Conservation (phyloP, 2,888 invertebrate genomes). For the Mamestra brassicae region DNA sequence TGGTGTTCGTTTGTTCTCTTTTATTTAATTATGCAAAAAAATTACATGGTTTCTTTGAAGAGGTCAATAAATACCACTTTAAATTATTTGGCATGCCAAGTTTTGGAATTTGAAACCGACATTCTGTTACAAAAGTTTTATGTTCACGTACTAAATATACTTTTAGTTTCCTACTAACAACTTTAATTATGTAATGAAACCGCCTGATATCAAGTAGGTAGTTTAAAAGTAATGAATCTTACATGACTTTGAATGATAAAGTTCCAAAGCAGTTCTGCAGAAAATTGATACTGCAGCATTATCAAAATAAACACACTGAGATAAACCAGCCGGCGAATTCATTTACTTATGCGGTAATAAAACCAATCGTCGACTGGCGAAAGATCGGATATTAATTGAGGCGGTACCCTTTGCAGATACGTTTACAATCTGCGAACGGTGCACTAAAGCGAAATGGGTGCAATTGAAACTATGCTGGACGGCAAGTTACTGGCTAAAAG, state of each 20-base stretch:
- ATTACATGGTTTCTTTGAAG: slow-evolving; percentile 36
- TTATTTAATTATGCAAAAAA: slow-evolving; percentile 40
- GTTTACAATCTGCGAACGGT: slow-evolving; percentile 80
- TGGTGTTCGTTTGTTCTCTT: slow-evolving; percentile 34
- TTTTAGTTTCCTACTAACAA: slow-evolving; percentile 9
- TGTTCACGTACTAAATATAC: not conserved
- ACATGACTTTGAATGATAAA: slow-evolving; percentile 54
- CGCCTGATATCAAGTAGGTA: slow-evolving; percentile 17
- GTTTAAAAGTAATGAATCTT: slow-evolving; percentile 43
- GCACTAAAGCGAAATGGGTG: slow-evolving; percentile 65
- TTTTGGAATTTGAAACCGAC: slow-evolving; percentile 16
- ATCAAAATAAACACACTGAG: slow-evolving; percentile 62
- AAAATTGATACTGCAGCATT: slow-evolving; percentile 49
- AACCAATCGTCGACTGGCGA: slow-evolving; percentile 69
- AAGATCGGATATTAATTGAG: slow-evolving; percentile 76
- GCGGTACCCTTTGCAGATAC: slow-evolving; percentile 76
- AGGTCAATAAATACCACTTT: slow-evolving; percentile 28
- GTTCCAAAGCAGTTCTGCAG: slow-evolving; percentile 24
- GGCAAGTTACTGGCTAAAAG: slow-evolving; percentile 71
- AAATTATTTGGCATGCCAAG: slow-evolving; percentile 15
- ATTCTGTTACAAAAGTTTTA: slow-evolving; percentile 16
- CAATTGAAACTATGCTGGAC: slow-evolving; percentile 67
- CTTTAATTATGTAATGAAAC: slow-evolving; percentile 22
- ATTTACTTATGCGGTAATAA: slow-evolving; percentile 66
- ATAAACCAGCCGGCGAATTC: slow-evolving; percentile 67